Base-by-base conservation (phyloP, 2,113 vertebrate species). In the Urocitellus parryii region DNA sequence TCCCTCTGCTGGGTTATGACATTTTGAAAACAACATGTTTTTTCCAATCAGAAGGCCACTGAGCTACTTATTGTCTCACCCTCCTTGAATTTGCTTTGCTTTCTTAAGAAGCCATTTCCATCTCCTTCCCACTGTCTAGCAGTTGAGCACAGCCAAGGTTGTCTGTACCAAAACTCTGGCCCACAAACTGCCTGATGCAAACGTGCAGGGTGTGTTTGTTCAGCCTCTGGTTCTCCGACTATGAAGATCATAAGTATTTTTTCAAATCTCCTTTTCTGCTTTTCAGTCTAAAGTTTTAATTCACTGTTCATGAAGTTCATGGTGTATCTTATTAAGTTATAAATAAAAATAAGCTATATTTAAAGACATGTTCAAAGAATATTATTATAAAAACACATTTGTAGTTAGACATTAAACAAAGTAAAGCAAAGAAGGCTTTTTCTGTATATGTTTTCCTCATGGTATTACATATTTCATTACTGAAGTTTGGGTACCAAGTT, bases 291-390 rank as follows among this genome's bases (percentile, higher is more conserved):
- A n/a, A n/a, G n/a, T n/a, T n/a, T n/a, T n/a, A n/a, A n/a, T n/a
- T n/a, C n/a, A n/a, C n/a, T n/a, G n/a, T n/a, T n/a, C n/a, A n/a
- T n/a, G n/a, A n/a, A n/a, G n/a, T n/a, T n/a, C n/a, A n/a, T n/a
- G n/a, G n/a, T n/a, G n/a, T n/a, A n/a, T n/a, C n/a, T n/a, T n/a
- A n/a, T n/a, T n/a, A n/a, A n/a, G n/a, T n/a, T n/a, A n/a, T n/a
- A n/a, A n/a, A n/a, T n/a, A n/a, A n/a, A n/a, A n/a, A n/a, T n/a
- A n/a, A n/a, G n/a, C n/a, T n/a, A n/a, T 73, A n/a, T 88, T 37
- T 48, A 88, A 96, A 81, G 73, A 39, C 58, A 88, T 87, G 91
- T 96, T 96, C 48, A 37, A 86, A 78, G 67, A 95, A 8, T 79
- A 11, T 80, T 79, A 18, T 80, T 48, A 29, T 58, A 84, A 90